Evolutionary conservation across 2,797 vertebrate genomes (phyloP).

Genomic region (Carapus acus): DNA sequence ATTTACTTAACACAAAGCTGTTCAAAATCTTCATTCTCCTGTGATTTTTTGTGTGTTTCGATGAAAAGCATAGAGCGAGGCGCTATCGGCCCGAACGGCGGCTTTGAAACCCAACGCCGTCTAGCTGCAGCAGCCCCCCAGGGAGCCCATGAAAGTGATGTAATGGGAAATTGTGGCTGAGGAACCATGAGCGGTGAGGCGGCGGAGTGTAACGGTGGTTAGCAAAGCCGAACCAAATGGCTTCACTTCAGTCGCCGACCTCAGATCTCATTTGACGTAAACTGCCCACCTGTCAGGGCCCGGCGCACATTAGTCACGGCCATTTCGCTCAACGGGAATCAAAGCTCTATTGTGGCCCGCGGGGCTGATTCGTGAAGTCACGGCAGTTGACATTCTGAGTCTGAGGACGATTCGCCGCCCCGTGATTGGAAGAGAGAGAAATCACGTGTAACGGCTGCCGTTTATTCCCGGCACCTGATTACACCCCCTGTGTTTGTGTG

Average conservation of each 20-base stretch:
- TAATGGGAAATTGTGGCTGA: slow-evolving; percentile 55
- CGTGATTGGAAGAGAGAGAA: slow-evolving; percentile 13
- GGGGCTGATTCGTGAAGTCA: slow-evolving; percentile 21
- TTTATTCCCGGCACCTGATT: too few species aligned
- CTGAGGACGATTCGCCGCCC: slow-evolving; percentile 11
- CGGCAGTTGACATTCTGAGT: slow-evolving; percentile 8
- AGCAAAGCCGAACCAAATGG: slow-evolving; percentile 46
- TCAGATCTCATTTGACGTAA: slow-evolving; percentile 40
- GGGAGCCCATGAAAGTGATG: slow-evolving; percentile 57
- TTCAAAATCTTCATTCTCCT: slow-evolving; percentile 8
- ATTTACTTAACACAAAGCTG: background rate
- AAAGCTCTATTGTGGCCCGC: slow-evolving; percentile 32
- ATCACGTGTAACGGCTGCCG: slow-evolving; percentile 10
- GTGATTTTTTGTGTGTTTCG: slow-evolving; percentile 29
- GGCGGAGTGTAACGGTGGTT: slow-evolving; percentile 42
- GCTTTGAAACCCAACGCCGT: slow-evolving; percentile 61
- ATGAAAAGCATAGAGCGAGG: slow-evolving; percentile 24
- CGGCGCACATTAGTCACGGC: slow-evolving; percentile 14
- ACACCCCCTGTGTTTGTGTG: too few species aligned
- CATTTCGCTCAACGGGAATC: slow-evolving; percentile 42
- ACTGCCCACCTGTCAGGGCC: slow-evolving; percentile 48
- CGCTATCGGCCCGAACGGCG: slow-evolving; percentile 16
- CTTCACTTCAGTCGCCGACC: slow-evolving; percentile 32
- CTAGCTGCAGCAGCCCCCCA: slow-evolving; percentile 36
- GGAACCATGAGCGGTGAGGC: slow-evolving; percentile 39